Percentiles rank a stretch among this genome's conserved stretches.
Evolutionary conservation across 2,113 vertebrate genomes (phyloP).

Genomic region (Mionectes macconnelli): DNA sequence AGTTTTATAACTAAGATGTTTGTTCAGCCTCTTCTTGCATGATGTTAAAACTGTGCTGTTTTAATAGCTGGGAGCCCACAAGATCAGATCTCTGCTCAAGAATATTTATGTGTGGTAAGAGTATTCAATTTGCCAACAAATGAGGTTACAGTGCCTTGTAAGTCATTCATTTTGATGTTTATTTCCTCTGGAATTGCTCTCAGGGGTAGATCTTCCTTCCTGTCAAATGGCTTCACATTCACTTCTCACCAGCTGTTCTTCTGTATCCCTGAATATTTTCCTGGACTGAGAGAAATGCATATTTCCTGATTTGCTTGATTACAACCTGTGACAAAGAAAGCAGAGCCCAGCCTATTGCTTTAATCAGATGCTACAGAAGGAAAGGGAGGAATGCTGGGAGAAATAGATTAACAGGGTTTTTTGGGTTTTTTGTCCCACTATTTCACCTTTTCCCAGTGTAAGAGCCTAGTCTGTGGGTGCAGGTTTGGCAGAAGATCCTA

Average conservation of each 20-base stretch:
- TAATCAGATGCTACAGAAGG: background rate
- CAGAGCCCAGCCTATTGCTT: background rate
- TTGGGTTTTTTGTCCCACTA: background rate
- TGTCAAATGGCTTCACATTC: background rate
- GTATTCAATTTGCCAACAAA: constrained; percentile 58
- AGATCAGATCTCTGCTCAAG: constrained; percentile 15
- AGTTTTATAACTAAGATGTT: constrained; percentile 20
- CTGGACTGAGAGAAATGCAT: background rate
- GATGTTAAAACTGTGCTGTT: constrained; percentile 41
- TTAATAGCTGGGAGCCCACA: constrained; percentile 40
- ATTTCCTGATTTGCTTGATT: background rate
- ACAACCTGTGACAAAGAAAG: background rate
- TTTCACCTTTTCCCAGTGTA: background rate
- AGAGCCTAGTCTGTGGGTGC: background rate
- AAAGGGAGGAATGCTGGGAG: background rate
- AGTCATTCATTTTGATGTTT: constrained; percentile 63
- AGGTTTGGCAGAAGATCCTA: background rate
- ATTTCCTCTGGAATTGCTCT: constrained; percentile 54
- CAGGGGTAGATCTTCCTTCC: constrained; percentile 41
- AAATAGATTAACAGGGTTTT: background rate
- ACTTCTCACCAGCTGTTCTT: constrained; percentile 40
- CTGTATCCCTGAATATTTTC: background rate
- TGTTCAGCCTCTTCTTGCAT: constrained; percentile 33
- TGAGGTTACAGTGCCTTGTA: constrained; percentile 55
- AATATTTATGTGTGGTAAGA: constrained; percentile 53